Evolutionary conservation across 2,113 vertebrate genomes (phyloP).

Genomic region (Glaucomys volans): DNA sequence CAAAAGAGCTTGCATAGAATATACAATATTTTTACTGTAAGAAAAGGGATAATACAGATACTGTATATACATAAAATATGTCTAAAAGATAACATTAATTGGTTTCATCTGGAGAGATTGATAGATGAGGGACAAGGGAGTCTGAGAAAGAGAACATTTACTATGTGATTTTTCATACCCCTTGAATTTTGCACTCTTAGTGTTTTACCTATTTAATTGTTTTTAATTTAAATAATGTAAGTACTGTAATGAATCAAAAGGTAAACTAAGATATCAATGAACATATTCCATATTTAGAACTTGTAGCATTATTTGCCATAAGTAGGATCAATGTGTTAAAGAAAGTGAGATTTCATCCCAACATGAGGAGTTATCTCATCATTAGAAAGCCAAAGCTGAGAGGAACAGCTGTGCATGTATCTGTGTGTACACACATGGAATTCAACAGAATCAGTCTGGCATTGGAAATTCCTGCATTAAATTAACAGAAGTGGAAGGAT

Average conservation of each 20-base stretch:
- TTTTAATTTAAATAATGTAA: background rate
- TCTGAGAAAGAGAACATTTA: background rate
- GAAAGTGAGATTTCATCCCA: background rate
- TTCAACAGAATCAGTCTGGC: background rate
- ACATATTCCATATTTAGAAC: background rate
- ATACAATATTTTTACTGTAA: conserved; percentile 3
- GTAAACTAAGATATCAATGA: background rate
- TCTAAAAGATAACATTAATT: conserved; percentile 8
- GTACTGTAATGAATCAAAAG: background rate
- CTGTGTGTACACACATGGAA: background rate
- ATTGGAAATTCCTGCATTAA: background rate
- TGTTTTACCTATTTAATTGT: background rate
- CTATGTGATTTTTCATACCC: background rate
- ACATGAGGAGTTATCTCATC: background rate
- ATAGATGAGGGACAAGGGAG: background rate
- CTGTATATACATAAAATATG: background rate
- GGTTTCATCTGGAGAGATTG: background rate
- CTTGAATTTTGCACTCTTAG: background rate
- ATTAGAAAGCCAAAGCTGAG: background rate
- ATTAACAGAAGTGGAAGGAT: background rate
- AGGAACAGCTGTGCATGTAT: background rate
- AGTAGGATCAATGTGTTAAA: background rate
- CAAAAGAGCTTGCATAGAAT: background rate
- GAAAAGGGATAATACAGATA: background rate
- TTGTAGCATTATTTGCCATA: background rate